Conservation (phyloP, 1,140 invertebrate species). For the Drepana arcuata region DNA sequence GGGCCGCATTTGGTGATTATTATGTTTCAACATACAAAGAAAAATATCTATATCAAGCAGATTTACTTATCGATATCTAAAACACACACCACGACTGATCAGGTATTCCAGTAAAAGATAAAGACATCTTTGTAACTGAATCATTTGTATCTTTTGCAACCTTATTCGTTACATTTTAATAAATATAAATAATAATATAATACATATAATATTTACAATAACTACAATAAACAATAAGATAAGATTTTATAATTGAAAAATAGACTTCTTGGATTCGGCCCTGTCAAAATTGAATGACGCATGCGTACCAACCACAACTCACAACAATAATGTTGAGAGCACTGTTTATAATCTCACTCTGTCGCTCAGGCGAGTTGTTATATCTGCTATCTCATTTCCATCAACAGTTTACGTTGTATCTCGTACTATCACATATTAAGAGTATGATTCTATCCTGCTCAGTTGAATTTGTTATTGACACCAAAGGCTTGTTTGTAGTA, state of each 20-base stretch:
- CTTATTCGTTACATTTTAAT: no score
- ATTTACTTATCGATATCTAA: no score
- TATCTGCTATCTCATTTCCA: slow-evolving; percentile 18
- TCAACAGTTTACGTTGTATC: slow-evolving; percentile 28
- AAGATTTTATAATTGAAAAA: not conserved
- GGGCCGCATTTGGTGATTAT: slow-evolving; percentile 42
- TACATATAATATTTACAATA: no score
- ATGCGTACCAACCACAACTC: slow-evolving; percentile 58
- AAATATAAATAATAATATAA: no score
- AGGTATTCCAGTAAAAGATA: no score
- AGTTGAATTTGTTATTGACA: slow-evolving; percentile 31
- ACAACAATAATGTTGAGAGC: slow-evolving; percentile 39
- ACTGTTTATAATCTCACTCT: slow-evolving; percentile 46
- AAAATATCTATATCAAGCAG: no score
- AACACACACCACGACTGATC: no score
- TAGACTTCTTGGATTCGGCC: slow-evolving; percentile 22
- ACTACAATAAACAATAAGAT: no score
- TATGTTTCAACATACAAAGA: no score
- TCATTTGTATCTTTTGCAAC: no score
- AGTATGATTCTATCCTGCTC: slow-evolving; percentile 27
- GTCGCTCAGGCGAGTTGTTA: slow-evolving; percentile 2
- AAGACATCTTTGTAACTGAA: no score
- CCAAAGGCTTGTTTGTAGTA: no score
- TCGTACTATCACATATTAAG: slow-evolving; percentile 8
- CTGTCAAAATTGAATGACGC: slow-evolving; percentile 50